phyloP scores from a whole-genome alignment of 2,113 vertebrate genomes.

The Spilogale gracilis region DNA sequence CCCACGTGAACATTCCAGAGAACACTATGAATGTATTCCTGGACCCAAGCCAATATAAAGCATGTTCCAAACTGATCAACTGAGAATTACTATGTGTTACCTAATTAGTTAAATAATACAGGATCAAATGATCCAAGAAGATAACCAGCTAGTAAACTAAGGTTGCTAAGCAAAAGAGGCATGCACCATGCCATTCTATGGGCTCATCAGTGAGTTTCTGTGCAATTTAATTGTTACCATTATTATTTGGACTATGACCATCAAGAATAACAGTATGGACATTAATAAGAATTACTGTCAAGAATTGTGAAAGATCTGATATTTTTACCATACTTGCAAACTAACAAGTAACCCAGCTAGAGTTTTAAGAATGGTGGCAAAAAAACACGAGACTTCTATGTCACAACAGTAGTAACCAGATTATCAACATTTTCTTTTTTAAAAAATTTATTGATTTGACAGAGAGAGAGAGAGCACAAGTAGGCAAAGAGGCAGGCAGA shows the following conservation, averaged over 20 bases:
- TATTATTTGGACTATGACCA: not conserved
- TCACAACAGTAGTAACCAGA: not conserved
- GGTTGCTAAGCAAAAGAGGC: not conserved
- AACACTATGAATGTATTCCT: constrained; percentile 1
- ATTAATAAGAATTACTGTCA: not conserved
- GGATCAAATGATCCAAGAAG: not conserved
- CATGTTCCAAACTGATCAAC: not conserved
- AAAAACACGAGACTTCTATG: not conserved
- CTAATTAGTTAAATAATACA: constrained; percentile 46
- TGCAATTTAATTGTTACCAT: not conserved
- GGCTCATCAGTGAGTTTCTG: not conserved
- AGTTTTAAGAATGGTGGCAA: not conserved
- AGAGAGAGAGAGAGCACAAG: too few relatives aligned
- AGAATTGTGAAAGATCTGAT: not conserved
- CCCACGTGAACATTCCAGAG: constrained; percentile 42
- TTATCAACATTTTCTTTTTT: constrained; percentile 23
- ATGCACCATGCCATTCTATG: not conserved
- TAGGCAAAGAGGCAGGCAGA: too few relatives aligned
- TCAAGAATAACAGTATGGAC: not conserved
- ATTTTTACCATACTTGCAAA: not conserved
- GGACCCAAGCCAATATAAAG: constrained; percentile 49
- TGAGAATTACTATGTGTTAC: constrained; percentile 33
- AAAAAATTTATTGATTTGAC: too few relatives aligned
- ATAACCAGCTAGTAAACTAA: constrained; percentile 48
- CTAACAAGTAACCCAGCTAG: not conserved